A percentile compares a stretch with the other conserved stretches of the same genome.
These are phyloP conservation scores for Orchestes rusci DNA, from an alignment of 2,888 invertebrate species.

Conservation along the genomic window DNA sequence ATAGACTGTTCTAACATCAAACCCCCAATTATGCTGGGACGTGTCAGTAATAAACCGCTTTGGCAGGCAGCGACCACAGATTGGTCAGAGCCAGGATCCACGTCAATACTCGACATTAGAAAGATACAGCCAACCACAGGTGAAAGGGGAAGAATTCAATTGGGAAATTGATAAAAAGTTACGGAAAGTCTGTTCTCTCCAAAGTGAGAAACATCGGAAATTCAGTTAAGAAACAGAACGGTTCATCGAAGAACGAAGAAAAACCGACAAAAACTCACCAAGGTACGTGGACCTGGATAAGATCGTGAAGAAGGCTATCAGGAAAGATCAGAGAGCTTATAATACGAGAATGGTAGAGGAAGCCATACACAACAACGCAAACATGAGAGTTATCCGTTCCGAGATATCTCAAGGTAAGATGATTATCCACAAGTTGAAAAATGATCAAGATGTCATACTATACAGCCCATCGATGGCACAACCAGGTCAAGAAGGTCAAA, in stretches of 20 bases:
- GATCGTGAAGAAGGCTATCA: neutral
- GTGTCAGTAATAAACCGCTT: neutral
- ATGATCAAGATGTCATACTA: neutral
- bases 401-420: neutral
- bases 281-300: too few species aligned
- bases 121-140: neutral
- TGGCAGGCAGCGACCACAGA: neutral
- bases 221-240: neutral
- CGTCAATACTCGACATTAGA: too few species aligned
- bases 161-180: neutral
- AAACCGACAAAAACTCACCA: too few species aligned
- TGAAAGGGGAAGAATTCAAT: neutral
- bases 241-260: neutral
- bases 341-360: neutral
- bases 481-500: neutral
- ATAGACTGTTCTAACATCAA: neutral
- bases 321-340: neutral
- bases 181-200: neutral
- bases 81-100: too few species aligned
- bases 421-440: neutral
- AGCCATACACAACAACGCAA: neutral
- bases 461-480: neutral
- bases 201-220: neutral
- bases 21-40: neutral
- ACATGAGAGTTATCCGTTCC: neutral